Percentiles rank a stretch among this genome's conserved stretches.
Evolutionary conservation across 35 echinoderm and acorn worm species (phyloP).

Genomic region (Apostichopus parvimensis): DNA sequence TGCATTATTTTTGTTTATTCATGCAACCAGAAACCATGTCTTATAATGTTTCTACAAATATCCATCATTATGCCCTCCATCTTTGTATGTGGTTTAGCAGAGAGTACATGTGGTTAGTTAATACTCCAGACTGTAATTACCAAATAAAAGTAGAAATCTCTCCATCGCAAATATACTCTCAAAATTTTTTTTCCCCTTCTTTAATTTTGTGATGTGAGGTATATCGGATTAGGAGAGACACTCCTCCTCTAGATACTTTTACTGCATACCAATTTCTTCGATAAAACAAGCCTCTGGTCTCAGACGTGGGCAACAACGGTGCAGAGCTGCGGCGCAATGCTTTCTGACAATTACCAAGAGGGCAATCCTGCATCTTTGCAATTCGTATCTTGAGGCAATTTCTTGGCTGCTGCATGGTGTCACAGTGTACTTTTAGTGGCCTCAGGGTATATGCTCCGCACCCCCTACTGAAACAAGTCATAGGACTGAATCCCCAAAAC

Average conservation of each 20-base stretch:
- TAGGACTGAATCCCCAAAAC: slow-evolving; percentile 51
- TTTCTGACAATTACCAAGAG: slow-evolving; percentile 38
- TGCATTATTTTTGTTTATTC: no score
- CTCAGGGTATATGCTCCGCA: slow-evolving; percentile 35
- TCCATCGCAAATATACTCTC: background rate
- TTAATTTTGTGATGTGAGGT: background rate
- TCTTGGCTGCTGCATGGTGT: slow-evolving; percentile 19
- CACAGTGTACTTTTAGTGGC: slow-evolving; percentile 45
- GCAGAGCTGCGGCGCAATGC: background rate
- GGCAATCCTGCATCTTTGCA: slow-evolving; percentile 42
- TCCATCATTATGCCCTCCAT: background rate
- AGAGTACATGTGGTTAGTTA: background rate
- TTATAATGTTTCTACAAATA: no score
- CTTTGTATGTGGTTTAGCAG: background rate
- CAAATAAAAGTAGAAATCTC: background rate
- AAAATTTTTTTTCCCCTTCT: background rate
- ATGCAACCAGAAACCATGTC: no score
- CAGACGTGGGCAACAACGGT: background rate
- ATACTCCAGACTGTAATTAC: background rate
- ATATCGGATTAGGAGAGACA: background rate
- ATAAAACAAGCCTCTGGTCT: background rate
- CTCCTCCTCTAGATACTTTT: background rate
- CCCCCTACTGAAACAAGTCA: slow-evolving; percentile 36
- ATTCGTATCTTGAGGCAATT: slow-evolving; percentile 19
- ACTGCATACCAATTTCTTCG: background rate